Evolutionary conservation across 2,888 invertebrate species (phyloP).

Genomic region (Caenorhabditis sp.): DNA sequence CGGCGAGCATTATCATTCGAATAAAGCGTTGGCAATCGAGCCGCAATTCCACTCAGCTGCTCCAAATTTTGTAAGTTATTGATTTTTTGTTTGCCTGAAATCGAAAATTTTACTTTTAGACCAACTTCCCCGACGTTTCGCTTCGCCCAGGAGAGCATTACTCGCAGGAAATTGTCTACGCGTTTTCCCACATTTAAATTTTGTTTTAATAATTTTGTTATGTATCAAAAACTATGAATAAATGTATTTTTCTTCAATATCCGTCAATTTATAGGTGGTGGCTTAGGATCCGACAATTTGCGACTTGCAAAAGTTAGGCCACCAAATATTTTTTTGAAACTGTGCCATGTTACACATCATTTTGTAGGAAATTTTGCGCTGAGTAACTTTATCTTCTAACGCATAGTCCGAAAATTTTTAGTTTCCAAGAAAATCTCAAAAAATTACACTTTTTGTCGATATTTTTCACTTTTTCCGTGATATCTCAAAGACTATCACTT

Average conservation of each 20-base stretch:
- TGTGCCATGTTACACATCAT: too few relatives aligned
- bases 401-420: too few relatives aligned
- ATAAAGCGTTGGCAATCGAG: conserved; percentile 71
- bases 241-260: too few relatives aligned
- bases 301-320: not conserved
- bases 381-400: too few relatives aligned
- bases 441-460: too few relatives aligned
- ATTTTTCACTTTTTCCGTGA: too few relatives aligned
- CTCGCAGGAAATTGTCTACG: conserved; percentile 70
- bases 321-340: not conserved
- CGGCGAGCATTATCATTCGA: conserved; percentile 51
- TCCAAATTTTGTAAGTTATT: conserved; percentile 67
- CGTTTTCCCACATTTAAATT: conserved; percentile 63
- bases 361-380: too few relatives aligned
- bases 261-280: too few relatives aligned
- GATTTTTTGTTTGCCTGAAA: not conserved
- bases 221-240: too few relatives aligned
- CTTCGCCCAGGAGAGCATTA: conserved; percentile 60
- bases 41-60: conserved; percentile 68
- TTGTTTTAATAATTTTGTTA: not conserved
- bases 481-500: too few relatives aligned
- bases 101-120: conserved; percentile 47
- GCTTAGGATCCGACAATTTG: conserved; percentile 6
- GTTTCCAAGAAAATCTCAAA: too few relatives aligned
- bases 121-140: conserved; percentile 64